Percentiles rank a stretch among this genome's conserved stretches.
Conservation (phyloP, 2,113 vertebrate genomes). For the Charadrius vociferus region DNA sequence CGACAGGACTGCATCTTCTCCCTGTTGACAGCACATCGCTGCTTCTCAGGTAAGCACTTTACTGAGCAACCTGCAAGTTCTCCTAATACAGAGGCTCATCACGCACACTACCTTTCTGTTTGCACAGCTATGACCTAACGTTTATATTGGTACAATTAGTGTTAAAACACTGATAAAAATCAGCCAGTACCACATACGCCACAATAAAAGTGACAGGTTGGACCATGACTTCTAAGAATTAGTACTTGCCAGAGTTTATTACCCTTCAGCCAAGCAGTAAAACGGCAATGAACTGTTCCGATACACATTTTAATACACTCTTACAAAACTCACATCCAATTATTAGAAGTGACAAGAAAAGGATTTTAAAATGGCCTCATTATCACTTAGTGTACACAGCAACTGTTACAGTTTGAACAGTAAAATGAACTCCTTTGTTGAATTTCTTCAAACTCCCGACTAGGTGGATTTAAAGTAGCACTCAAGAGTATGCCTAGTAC, state of each 20-base stretch:
- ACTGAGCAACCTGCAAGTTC: not conserved
- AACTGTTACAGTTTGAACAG: not conserved
- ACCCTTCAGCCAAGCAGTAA: not conserved
- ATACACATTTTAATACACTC: not conserved
- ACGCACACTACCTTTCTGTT: not conserved
- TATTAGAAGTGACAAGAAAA: not conserved
- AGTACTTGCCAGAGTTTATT: not conserved
- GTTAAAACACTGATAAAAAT: not conserved
- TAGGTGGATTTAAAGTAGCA: not conserved
- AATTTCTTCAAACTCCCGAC: not conserved
- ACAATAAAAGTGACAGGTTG: not conserved
- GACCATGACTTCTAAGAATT: not conserved
- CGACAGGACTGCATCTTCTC: not conserved
- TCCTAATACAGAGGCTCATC: not conserved
- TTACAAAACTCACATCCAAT: not conserved
- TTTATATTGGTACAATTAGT: not conserved
- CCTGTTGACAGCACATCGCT: not conserved
- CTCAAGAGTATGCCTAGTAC: not conserved
- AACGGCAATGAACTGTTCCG: not conserved
- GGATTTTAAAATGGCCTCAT: slow-evolving; percentile 46
- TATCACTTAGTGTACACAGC: not conserved
- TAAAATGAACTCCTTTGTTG: slow-evolving; percentile 2
- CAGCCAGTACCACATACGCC: not conserved
- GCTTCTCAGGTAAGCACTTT: not conserved
- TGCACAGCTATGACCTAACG: not conserved